phyloP scores from a whole-genome alignment of 2,888 invertebrate species.

The Hartigia nigra region DNA sequence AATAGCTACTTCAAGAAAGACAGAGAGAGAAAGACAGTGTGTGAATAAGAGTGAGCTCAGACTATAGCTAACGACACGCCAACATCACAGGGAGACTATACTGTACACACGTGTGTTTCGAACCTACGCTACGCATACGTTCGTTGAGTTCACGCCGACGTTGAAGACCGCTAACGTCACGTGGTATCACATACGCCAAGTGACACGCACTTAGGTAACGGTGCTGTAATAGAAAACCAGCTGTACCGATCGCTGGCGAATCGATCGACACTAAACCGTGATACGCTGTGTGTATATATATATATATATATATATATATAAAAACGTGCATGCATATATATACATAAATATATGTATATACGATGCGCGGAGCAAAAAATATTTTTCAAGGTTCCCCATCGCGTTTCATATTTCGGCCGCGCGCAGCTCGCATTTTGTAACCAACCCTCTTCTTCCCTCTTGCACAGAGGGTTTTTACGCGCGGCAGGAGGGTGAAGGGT shows the following conservation, averaged over 20 bases:
- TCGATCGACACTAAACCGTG: constrained; percentile 32
- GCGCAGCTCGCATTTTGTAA: constrained; percentile 1
- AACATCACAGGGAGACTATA: background rate
- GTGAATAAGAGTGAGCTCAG: background rate
- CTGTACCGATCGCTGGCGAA: constrained; percentile 39
- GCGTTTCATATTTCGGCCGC: background rate
- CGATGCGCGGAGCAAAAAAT: background rate
- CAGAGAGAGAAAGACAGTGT: background rate
- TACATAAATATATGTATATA: background rate
- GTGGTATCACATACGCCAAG: background rate
- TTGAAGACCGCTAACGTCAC: background rate
- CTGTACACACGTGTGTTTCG: constrained; percentile 49
- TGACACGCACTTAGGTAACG: constrained; percentile 10
- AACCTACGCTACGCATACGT: constrained; percentile 51
- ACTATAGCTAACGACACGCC: background rate
- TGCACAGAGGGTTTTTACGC: background rate
- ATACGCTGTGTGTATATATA: background rate
- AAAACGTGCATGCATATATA: too few relatives aligned
- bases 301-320: constrained; percentile 1
- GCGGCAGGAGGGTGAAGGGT: too few relatives aligned
- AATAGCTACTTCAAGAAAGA: too few relatives aligned
- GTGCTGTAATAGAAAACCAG: constrained; percentile 34
- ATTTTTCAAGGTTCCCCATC: constrained; percentile 4
- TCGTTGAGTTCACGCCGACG: constrained; percentile 25
- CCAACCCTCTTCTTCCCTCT: background rate